Evolutionary conservation across 2,797 vertebrate species (phyloP), one percentile per base, ranked within the genome.

Genomic region (Falco columbarius): DNA sequence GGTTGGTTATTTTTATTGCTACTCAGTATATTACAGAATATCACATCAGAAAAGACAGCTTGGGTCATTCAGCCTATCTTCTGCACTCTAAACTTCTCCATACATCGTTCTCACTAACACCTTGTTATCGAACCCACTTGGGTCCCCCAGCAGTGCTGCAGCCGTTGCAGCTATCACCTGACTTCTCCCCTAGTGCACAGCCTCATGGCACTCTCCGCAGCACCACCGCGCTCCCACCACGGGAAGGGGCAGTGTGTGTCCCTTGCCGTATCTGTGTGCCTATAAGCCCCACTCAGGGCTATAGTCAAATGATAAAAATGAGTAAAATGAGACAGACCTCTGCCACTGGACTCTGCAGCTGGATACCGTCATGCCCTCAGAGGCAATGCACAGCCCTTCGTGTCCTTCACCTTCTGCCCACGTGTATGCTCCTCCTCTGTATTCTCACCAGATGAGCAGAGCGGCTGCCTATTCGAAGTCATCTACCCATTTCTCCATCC

Each of bases 361-460:
- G 32, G 3, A 40, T n/a, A n/a, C 23, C 21, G 1, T 52, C 77
- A 9, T 12, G 10, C 10, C 14, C n/a, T 3, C 6, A 49, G 59
- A 66, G 23, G 22, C 3, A 5, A 30, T 5, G 13, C 5, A 3
- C 15, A 30, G 20, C 10, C 32, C 26, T 23, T 42, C 1, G 0
- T 4, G 15, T 36, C 44, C 21, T 68, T 47, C 54, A 19, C 27
- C 32, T 22, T 68, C 58, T 47, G 17, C 22, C 40, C 40, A 18
- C 1, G 0, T 0, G 1, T 24, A 1, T 4, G 1, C 7, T 81
- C 46, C 73, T 91, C 26, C 14, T 46, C 27, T 9, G 1, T 30
- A 17, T 34, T 81, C 66, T 59, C 49, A 51, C 30, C 52, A 55
- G n/a, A 49, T 55, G 42, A 66, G 65, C 6, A 8, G 36, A 86